These are phyloP conservation scores for Micoletzkya japonica DNA, from an alignment of 2,888 invertebrate species.

Conservation along the genomic window DNA sequence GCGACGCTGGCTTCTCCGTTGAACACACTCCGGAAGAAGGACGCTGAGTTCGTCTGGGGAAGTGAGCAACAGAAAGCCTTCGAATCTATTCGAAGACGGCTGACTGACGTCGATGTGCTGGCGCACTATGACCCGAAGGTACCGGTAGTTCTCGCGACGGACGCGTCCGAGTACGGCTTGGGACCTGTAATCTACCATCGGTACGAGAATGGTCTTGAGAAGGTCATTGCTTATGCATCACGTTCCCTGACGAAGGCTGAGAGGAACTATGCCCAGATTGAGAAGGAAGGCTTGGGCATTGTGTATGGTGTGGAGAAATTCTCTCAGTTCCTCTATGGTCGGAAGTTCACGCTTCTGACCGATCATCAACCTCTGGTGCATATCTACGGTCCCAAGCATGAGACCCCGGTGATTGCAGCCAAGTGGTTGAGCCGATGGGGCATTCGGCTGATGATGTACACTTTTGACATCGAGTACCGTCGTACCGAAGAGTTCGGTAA, in stretches of 20 bases:
- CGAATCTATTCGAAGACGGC: not conserved
- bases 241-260: slow-evolving; percentile 55
- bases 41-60: slow-evolving; percentile 16
- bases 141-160: slow-evolving; percentile 36
- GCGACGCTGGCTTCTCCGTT: slow-evolving; percentile 44
- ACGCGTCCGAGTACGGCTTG: slow-evolving; percentile 40
- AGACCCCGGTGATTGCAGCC: slow-evolving; percentile 30
- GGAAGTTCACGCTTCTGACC: slow-evolving; percentile 62
- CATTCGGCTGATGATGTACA: slow-evolving; percentile 64
- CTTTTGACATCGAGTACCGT: slow-evolving; percentile 64
- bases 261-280: slow-evolving; percentile 65
- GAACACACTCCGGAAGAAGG: slow-evolving; percentile 35
- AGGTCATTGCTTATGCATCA: slow-evolving; percentile 47
- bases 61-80: slow-evolving; percentile 5
- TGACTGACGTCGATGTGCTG: slow-evolving; percentile 27
- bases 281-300: slow-evolving; percentile 64
- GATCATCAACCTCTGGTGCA: slow-evolving; percentile 68
- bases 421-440: slow-evolving; percentile 66
- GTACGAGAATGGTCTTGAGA: slow-evolving; percentile 37
- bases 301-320: slow-evolving; percentile 65
- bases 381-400: slow-evolving; percentile 37
- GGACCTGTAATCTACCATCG: slow-evolving; percentile 51
- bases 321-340: slow-evolving; percentile 65
- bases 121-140: slow-evolving; percentile 36
- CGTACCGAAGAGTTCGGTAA: slow-evolving; percentile 64